Conservation (phyloP, 2,888 invertebrate genomes). For the Drosophila atripex region DNA sequence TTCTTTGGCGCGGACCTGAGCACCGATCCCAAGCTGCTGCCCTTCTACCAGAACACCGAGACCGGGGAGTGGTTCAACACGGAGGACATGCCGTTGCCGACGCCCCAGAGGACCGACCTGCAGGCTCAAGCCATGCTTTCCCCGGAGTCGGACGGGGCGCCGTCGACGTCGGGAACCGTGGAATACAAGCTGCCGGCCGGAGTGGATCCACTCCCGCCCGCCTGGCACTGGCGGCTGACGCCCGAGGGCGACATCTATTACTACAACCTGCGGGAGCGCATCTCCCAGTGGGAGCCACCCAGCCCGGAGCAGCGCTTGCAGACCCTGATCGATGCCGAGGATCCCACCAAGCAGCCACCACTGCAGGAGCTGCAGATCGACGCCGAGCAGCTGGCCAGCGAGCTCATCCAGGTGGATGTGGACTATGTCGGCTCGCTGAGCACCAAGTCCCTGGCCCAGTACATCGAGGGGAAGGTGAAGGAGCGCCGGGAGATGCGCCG, state of each 20-base stretch:
- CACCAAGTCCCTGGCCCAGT: conserved; percentile 69
- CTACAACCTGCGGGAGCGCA: conserved; percentile 92
- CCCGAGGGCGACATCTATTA: conserved; percentile 94
- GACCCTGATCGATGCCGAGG: conserved; percentile 59
- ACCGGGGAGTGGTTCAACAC: conserved; percentile 83
- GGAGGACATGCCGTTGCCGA: conserved; percentile 74
- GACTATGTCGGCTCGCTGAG: conserved; percentile 64
- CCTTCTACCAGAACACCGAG: conserved; percentile 81
- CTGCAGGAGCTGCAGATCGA: conserved; percentile 36
- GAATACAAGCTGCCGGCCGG: conserved; percentile 84
- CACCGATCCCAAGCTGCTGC: conserved; percentile 77
- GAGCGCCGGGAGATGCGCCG: conserved; percentile 85
- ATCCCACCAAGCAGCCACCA: conserved; percentile 37
- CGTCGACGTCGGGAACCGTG: conserved; percentile 68
- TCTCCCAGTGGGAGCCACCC: conserved; percentile 92
- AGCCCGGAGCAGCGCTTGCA: conserved; percentile 80
- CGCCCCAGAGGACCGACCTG: conserved; percentile 81
- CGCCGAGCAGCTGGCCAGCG: conserved; percentile 25
- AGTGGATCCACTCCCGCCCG: conserved; percentile 88
- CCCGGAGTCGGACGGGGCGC: conserved; percentile 13
- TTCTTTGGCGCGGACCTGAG: conserved; percentile 82
- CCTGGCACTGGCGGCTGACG: conserved; percentile 95
- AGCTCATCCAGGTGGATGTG: conserved; percentile 43
- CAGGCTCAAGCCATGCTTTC: conserved; percentile 68
- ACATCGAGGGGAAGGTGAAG: conserved; percentile 84